phyloP scores from a whole-genome alignment of 2,888 invertebrate species.

The Cephalotes varians region DNA sequence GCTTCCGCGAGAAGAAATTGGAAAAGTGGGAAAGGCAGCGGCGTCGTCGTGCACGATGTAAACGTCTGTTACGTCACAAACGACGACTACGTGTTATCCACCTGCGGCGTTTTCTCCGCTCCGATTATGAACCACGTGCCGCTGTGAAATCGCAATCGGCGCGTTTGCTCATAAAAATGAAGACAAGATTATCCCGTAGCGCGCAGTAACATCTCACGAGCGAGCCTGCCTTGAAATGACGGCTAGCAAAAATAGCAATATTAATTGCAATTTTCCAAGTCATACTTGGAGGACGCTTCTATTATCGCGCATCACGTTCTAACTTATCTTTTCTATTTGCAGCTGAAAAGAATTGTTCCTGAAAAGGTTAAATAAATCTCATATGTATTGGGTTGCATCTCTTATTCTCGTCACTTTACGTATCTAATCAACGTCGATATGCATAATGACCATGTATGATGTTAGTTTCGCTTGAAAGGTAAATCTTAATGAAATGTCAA shows the following conservation, averaged over 20 bases:
- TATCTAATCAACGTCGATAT: constrained; percentile 32
- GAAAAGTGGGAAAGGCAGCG: constrained; percentile 86
- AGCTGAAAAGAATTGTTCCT: background rate
- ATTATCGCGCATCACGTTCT: constrained; percentile 12
- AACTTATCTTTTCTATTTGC: constrained; percentile 8
- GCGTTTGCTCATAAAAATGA: background rate
- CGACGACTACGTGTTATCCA: constrained; percentile 51
- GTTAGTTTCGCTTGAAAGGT: constrained; percentile 27
- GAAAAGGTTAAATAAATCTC: constrained; percentile 48
- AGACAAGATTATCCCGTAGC: background rate
- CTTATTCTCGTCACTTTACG: constrained; percentile 23
- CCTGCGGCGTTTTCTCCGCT: constrained; percentile 65
- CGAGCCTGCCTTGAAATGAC: background rate
- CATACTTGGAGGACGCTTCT: background rate
- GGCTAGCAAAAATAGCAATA: background rate
- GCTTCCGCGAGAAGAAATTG: constrained; percentile 80
- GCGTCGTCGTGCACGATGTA: constrained; percentile 42
- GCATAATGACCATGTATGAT: constrained; percentile 41
- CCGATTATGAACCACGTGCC: constrained; percentile 50
- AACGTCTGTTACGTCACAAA: constrained; percentile 63
- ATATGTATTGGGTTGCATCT: constrained; percentile 29
- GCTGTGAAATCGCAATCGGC: constrained; percentile 31
- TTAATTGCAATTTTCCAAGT: constrained; percentile 25
- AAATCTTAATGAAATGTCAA: constrained; percentile 51
- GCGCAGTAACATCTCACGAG: constrained; percentile 1